Evolutionary conservation across 2,888 invertebrate species (phyloP).

Genomic region (Polia nebulosa): DNA sequence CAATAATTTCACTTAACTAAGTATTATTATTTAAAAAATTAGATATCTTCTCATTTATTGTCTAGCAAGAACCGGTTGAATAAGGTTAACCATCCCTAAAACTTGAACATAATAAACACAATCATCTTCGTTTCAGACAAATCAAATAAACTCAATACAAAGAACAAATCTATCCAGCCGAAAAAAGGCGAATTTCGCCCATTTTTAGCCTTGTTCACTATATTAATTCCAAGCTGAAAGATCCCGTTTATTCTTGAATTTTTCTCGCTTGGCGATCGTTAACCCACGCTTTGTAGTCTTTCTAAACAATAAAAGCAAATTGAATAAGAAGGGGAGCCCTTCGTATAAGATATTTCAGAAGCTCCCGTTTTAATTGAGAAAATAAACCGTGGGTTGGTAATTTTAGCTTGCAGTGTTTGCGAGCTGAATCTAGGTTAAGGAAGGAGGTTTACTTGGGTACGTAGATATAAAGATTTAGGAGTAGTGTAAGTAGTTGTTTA

Average conservation of each 20-base stretch:
- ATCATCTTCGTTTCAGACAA: constrained; percentile 53
- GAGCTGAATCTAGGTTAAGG: constrained; percentile 47
- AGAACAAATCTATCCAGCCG: constrained; percentile 64
- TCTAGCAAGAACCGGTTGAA: background rate
- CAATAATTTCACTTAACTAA: no score
- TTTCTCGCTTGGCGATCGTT: constrained; percentile 69
- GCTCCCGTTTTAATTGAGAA: constrained; percentile 74
- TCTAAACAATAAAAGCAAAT: constrained; percentile 82
- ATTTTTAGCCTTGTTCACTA: constrained; percentile 75
- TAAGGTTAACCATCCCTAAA: constrained; percentile 2
- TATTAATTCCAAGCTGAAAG: constrained; percentile 76
- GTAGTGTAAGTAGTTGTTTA: constrained; percentile 2
- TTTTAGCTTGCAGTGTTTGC: constrained; percentile 62
- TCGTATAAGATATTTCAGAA: constrained; percentile 72
- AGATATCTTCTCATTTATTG: background rate
- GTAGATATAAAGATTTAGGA: constrained; percentile 37
- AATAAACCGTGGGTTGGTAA: constrained; percentile 68
- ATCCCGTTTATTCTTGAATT: constrained; percentile 73
- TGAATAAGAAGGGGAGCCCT: constrained; percentile 75
- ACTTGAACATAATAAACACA: constrained; percentile 20
- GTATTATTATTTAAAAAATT: no score
- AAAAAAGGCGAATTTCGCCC: constrained; percentile 69
- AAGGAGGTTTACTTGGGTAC: constrained; percentile 35
- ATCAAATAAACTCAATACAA: constrained; percentile 66
- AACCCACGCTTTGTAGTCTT: constrained; percentile 77